Conservation (phyloP, 2,797 vertebrate species). For the Malurus leucopterus region DNA sequence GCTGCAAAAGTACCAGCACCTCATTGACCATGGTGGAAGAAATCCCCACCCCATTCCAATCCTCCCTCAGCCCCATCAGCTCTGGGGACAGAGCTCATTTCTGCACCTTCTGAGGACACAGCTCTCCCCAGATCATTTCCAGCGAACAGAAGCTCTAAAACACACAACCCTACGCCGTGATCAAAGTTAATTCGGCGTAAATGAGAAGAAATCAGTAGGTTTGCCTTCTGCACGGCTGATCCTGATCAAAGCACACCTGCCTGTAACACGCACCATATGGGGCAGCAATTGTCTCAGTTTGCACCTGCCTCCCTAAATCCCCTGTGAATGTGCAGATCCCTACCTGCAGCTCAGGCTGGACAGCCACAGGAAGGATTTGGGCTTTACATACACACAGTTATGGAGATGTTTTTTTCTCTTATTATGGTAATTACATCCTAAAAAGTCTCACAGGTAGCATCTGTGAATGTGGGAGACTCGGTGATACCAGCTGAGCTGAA, state of each 20-base stretch:
- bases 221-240: slow-evolving; percentile 12
- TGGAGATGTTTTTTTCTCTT: background rate
- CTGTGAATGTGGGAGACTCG: slow-evolving; percentile 5
- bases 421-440: background rate
- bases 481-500: background rate
- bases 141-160: background rate
- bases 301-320: background rate
- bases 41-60: background rate
- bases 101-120: background rate
- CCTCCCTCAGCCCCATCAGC: fast-evolving
- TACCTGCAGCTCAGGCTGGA: background rate
- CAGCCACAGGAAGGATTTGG: background rate
- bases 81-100: background rate
- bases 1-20: background rate
- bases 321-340: background rate
- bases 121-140: background rate
- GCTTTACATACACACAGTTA: background rate
- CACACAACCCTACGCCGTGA: background rate
- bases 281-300: background rate
- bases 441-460: background rate
- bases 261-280: background rate
- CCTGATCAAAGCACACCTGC: slow-evolving; percentile 30
- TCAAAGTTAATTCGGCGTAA: slow-evolving; percentile 1
- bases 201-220: background rate
- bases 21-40: fast-evolving